These are phyloP conservation scores for Nannoperca obscura DNA, from an alignment of 2,797 vertebrate species.

Conservation along the genomic window DNA sequence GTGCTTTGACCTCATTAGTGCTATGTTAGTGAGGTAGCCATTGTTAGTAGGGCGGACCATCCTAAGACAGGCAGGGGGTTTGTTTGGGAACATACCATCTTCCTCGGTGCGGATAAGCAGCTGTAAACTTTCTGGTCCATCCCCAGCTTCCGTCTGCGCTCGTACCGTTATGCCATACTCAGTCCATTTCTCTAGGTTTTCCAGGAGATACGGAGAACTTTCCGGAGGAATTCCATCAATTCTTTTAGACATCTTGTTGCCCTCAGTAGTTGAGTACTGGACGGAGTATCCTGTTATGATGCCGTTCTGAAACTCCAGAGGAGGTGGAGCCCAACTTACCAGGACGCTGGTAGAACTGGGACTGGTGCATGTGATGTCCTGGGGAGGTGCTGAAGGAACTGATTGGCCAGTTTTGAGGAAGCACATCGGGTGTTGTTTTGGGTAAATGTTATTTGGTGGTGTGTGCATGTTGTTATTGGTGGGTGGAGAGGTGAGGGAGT, in stretches of 20 bases:
- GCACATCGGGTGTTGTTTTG: conserved; percentile 67
- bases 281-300: conserved; percentile 94
- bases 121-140: conserved; percentile 95
- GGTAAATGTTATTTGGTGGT: conserved; percentile 71
- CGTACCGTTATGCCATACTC: conserved; percentile 94
- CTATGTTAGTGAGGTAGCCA: conserved; percentile 56
- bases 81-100: conserved; percentile 95
- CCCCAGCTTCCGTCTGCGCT: conserved; percentile 93
- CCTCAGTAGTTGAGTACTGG: conserved; percentile 90
- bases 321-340: conserved; percentile 98
- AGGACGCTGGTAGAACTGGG: conserved; percentile 97
- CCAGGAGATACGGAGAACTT: conserved; percentile 92
- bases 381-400: conserved; percentile 97
- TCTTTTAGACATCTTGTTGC: conserved; percentile 89
- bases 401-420: conserved; percentile 79
- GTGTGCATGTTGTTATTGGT: conserved; percentile 70
- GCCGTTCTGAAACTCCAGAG: conserved; percentile 93
- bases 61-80: conserved; percentile 68
- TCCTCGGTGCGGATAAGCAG: conserved; percentile 97
- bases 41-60: conserved; percentile 66
- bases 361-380: conserved; percentile 95
- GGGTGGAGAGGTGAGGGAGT: conserved; percentile 79
- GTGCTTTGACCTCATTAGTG: conserved; percentile 50
- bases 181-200: conserved; percentile 97
- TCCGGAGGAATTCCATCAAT: conserved; percentile 89